Percentiles rank a stretch among this genome's conserved stretches.
Conservation (phyloP, 2,797 vertebrate genomes). For the Pangasius macronema region DNA sequence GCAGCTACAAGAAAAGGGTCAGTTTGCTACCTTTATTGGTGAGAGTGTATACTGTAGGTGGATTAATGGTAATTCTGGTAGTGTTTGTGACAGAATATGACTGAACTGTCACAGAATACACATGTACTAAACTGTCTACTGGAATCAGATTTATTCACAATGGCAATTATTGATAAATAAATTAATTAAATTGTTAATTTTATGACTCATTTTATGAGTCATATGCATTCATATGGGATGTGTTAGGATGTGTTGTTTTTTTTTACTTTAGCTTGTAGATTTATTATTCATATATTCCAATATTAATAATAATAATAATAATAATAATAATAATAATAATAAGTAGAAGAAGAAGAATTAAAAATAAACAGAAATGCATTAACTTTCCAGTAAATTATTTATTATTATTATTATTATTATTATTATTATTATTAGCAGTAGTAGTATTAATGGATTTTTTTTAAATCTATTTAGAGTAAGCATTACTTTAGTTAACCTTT, state of each 20-base stretch:
- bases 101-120: not conserved
- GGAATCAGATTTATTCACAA: not conserved
- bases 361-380: not conserved
- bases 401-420: not conserved
- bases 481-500: not conserved
- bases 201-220: not conserved
- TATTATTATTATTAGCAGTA: not conserved
- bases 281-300: not conserved
- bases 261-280: not conserved
- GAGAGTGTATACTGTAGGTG: not conserved
- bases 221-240: not conserved
- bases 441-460: not conserved
- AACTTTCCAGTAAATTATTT: not conserved
- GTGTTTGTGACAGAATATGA: not conserved
- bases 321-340: not conserved
- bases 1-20: not conserved
- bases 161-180: not conserved
- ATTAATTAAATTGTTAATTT: not conserved
- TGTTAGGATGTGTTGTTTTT: too few relatives aligned
- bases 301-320: too few relatives aligned
- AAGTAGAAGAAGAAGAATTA: not conserved
- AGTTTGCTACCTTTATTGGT: too few relatives aligned
- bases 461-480: not conserved
- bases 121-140: not conserved
- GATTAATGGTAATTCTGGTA: not conserved